These are phyloP conservation scores for Drosophila micromelanica DNA, from an alignment of 1,140 invertebrate species.

Conservation along the genomic window DNA sequence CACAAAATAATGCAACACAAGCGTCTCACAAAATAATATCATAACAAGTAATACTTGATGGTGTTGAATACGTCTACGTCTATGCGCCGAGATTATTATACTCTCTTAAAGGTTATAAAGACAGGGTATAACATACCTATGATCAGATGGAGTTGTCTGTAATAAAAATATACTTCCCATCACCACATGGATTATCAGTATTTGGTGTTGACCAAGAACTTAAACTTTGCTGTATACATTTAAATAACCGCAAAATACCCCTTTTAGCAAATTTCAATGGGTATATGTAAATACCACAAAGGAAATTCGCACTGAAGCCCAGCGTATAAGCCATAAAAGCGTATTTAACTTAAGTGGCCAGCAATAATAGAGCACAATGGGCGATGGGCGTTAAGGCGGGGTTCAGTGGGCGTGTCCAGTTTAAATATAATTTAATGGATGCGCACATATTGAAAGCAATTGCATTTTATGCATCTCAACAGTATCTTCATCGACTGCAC, in stretches of 20 bases:
- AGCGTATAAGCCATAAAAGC: slow-evolving; percentile 56
- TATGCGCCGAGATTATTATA: no score
- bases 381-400: slow-evolving; percentile 8
- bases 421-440: slow-evolving; percentile 68
- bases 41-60: no score
- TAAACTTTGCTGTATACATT: no score
- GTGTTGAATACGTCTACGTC: no score
- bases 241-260: no score
- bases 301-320: background rate
- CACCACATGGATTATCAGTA: no score
- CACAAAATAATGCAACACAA: slow-evolving; percentile 63
- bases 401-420: slow-evolving; percentile 33
- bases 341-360: slow-evolving; percentile 69
- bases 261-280: no score
- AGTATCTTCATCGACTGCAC: slow-evolving; percentile 7
- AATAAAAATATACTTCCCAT: no score
- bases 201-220: no score
- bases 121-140: no score
- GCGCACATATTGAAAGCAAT: slow-evolving; percentile 37
- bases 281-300: slow-evolving; percentile 13
- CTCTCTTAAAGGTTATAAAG: no score
- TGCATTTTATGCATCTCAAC: slow-evolving; percentile 29
- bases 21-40: slow-evolving; percentile 32
- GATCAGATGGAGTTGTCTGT: no score
- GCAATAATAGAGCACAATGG: slow-evolving; percentile 37